Base-by-base conservation (phyloP, 2,888 invertebrate genomes). In the Epistrophe grossulariae region DNA sequence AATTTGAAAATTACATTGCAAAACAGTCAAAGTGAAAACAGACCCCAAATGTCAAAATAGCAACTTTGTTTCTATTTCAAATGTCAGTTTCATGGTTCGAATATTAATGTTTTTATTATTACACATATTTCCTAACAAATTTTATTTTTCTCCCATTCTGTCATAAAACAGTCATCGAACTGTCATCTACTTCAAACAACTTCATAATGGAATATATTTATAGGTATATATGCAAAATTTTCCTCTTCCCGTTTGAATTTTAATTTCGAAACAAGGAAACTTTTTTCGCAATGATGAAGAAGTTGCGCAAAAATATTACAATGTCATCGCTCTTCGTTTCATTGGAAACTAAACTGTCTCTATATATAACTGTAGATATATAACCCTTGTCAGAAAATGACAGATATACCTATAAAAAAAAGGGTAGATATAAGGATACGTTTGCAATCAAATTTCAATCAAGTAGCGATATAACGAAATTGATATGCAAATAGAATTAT, bases 111-210 rank as follows among this genome's bases (percentile, higher is more conserved):
- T 55, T 15, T n/a, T 55, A 9, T 55, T 31, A 24, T 24, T 2
- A 19, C 38, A 10, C 11, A 19, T 72, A 35, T 2, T 52, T 13
- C 3, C 15, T 15, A 40, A n/a, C 3, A 15, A 48, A 38, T 55
- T 28, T 17, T 15, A n/a, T 6, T 11, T 8, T 13, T 62, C 28
- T n/a, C 38, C 13, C 5, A 40, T n/a, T 19, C 71, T 66, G 76
- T 84, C 76, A 84, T 79, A 72, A 80, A 84, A 81, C 50, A 77
- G 72, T 80, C 77, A 80, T 80, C 80, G 80, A 84, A 80, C 76
- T 80, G 84, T 72, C 80, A 84, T 62, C 66, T 62, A 9, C 43
- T n/a, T 28, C n/a, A 68, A 66, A 72, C 64, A 66, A 52, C 59
- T 64, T 43, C 64, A 57, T 76, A 38, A 55, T 55, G 38, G 52